Evolutionary conservation across 2,888 invertebrate species (phyloP).

Genomic region (Crepidodera aurea): DNA sequence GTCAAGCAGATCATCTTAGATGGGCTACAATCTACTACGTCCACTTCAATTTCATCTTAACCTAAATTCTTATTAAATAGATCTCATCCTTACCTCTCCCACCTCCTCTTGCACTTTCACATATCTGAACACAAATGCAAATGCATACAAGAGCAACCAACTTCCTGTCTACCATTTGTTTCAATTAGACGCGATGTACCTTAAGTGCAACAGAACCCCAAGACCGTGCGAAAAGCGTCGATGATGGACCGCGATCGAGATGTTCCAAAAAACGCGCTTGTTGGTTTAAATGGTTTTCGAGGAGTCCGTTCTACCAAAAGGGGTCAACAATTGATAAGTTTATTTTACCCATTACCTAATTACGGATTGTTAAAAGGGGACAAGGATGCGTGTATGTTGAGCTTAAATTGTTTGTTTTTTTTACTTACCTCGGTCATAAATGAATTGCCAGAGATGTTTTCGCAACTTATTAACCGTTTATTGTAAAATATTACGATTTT

Average conservation of each 20-base stretch:
- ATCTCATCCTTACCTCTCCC: conserved; percentile 43
- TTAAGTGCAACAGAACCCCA: conserved; percentile 9
- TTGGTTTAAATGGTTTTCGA: conserved; percentile 25
- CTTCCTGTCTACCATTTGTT: conserved; percentile 39
- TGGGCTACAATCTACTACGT: too few relatives aligned
- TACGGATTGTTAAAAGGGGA: conserved; percentile 34
- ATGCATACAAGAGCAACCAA: conserved; percentile 32
- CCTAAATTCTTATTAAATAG: too few relatives aligned
- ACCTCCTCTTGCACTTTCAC: conserved; percentile 43
- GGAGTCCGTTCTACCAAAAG: conserved; percentile 32
- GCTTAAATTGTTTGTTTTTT: conserved; percentile 24
- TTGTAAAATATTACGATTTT: not conserved
- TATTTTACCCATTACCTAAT: conserved; percentile 41
- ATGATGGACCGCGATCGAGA: not conserved
- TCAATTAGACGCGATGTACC: conserved; percentile 30
- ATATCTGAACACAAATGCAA: conserved; percentile 30
- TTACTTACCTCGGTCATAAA: not conserved
- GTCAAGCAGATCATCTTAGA: too few relatives aligned
- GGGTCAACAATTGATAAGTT: conserved; percentile 43
- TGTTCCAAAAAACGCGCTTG: conserved; percentile 9
- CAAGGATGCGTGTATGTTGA: conserved; percentile 13
- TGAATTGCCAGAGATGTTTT: conserved; percentile 3
- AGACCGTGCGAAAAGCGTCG: conserved; percentile 13
- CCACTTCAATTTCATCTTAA: too few relatives aligned
- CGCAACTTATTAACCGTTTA: conserved; percentile 1